Evolutionary conservation across 2,888 invertebrate genomes (phyloP).

Genomic region (Deilephila elpenor): DNA sequence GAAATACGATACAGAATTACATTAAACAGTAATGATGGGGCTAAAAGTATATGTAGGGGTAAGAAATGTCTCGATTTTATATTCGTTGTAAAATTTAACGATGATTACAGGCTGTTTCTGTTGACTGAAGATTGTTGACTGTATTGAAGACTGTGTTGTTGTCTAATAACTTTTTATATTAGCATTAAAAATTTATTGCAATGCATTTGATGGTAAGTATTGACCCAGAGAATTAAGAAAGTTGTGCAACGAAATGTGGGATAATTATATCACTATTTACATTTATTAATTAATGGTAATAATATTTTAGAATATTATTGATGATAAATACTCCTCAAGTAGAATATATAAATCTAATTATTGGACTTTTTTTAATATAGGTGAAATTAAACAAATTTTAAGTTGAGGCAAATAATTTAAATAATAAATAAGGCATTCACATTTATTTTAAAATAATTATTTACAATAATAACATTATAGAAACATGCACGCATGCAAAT

Average conservation of each 20-base stretch:
- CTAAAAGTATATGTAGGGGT: neutral
- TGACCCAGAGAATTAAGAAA: too few relatives aligned
- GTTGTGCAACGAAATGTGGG: too few relatives aligned
- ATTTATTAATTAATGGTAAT: neutral
- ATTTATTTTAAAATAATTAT: constrained; percentile 13
- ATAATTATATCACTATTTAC: too few relatives aligned
- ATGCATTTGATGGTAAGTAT: too few relatives aligned
- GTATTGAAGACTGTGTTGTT: neutral
- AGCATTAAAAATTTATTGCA: too few relatives aligned
- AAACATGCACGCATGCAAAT: constrained; percentile 41
- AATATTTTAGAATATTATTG: neutral
- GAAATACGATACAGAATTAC: constrained; percentile 40
- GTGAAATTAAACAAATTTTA: neutral
- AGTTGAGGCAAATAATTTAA: neutral
- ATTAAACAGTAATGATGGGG: constrained; percentile 18
- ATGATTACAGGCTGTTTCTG: constrained; percentile 1
- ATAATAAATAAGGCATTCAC: constrained; percentile 25
- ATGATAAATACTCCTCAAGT: too few relatives aligned
- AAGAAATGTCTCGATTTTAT: constrained; percentile 3
- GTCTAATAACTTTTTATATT: too few relatives aligned
- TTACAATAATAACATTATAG: constrained; percentile 26
- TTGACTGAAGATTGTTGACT: too few relatives aligned
- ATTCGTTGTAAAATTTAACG: constrained; percentile 6
- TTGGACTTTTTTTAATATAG: neutral
- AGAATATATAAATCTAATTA: too few relatives aligned